A percentile compares a stretch with the other conserved stretches of the same genome.
Conservation (phyloP, 2,888 invertebrate species). For the Itoplectis maculator region DNA sequence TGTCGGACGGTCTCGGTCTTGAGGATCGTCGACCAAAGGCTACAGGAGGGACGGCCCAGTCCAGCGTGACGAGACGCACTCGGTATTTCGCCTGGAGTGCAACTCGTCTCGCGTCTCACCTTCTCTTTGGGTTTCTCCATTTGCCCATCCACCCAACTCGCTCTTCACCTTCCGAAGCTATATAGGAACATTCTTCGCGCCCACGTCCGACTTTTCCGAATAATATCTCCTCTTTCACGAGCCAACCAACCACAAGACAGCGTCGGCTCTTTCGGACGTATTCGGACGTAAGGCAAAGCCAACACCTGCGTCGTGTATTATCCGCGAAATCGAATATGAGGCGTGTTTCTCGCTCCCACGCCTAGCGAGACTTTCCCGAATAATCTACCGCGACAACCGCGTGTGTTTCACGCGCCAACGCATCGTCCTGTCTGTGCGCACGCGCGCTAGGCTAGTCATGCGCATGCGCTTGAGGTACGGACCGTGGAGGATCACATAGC, state of each 20-base stretch:
- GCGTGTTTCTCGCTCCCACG: neutral
- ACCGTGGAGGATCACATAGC: constrained; percentile 34
- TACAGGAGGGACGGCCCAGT: constrained; percentile 22
- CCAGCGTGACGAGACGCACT: constrained; percentile 41
- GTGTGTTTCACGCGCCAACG: constrained; percentile 42
- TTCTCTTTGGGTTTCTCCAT: constrained; percentile 13
- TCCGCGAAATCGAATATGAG: neutral
- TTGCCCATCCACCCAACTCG: neutral
- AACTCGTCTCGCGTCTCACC: constrained; percentile 21
- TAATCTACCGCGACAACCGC: constrained; percentile 21
- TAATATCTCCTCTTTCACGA: neutral
- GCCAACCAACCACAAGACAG: neutral
- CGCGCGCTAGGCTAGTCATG: too few species aligned
- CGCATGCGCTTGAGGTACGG: constrained; percentile 28
- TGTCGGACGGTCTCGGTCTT: constrained; percentile 28
- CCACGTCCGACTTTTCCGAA: constrained; percentile 26
- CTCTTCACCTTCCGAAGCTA: neutral
- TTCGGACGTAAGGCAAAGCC: neutral
- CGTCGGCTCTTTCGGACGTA: neutral
- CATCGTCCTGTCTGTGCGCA: constrained; percentile 52
- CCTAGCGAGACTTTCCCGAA: constrained; percentile 18
- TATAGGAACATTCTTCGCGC: constrained; percentile 29
- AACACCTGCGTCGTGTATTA: neutral
- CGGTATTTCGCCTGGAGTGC: constrained; percentile 42
- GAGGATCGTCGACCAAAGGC: constrained; percentile 46